Percentiles rank a stretch among this genome's conserved stretches.
Evolutionary conservation across 2,797 vertebrate species (phyloP).

Genomic region (Simalia tracyae): DNA sequence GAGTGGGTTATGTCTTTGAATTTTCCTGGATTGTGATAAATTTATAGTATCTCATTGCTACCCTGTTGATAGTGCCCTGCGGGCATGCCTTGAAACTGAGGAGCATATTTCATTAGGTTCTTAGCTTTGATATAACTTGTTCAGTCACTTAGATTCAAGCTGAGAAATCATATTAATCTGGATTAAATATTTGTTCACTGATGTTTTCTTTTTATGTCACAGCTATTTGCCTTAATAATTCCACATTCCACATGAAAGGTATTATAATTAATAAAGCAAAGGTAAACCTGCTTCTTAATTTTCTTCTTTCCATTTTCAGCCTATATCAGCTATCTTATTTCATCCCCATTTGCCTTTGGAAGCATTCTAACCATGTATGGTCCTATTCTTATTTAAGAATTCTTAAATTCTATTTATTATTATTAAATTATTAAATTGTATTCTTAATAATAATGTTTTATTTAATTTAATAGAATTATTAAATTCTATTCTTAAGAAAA

Average conservation of each 20-base stretch:
- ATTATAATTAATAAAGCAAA: background rate
- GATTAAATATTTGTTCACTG: constrained; percentile 62
- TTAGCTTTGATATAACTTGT: background rate
- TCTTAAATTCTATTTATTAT: too few species aligned
- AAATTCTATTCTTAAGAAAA: background rate
- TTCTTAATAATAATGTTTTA: too few species aligned
- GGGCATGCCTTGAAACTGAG: constrained; percentile 68
- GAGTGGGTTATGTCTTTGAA: constrained; percentile 26
- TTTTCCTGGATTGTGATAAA: constrained; percentile 51
- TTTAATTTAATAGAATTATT: too few species aligned
- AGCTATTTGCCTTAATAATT: background rate
- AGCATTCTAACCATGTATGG: background rate
- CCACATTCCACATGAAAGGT: background rate
- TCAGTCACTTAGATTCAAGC: constrained; percentile 53
- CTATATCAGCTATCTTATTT: background rate
- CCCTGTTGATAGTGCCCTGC: constrained; percentile 43
- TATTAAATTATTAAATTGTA: too few species aligned
- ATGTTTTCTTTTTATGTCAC: background rate
- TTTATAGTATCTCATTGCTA: constrained; percentile 62
- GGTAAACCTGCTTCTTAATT: background rate
- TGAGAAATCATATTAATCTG: constrained; percentile 65
- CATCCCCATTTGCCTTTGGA: background rate
- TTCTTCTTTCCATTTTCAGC: background rate
- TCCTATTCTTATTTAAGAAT: background rate
- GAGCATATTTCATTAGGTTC: background rate